Evolutionary conservation across 2,888 invertebrate genomes (phyloP).

Genomic region (Blastobasis adustella): DNA sequence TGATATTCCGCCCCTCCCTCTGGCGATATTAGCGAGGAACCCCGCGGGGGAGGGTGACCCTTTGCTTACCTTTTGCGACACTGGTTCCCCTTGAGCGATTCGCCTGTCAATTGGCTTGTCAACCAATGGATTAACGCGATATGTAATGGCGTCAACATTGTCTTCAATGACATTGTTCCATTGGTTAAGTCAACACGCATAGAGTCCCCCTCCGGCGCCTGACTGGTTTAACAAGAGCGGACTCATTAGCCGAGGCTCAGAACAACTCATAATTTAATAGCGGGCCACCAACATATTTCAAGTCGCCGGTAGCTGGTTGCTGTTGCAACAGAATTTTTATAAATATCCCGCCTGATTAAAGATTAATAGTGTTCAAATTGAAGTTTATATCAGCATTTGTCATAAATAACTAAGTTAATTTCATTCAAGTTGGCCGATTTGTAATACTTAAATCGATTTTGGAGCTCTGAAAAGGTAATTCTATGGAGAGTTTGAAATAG

Average conservation of each 20-base stretch:
- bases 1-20: neutral
- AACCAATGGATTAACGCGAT: slow-evolving; percentile 4
- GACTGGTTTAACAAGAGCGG: slow-evolving; percentile 2
- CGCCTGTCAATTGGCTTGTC: neutral
- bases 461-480: too few relatives aligned
- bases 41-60: neutral
- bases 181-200: slow-evolving; percentile 1
- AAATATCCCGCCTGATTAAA: slow-evolving; percentile 7
- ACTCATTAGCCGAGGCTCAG: slow-evolving; percentile 6
- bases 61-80: neutral
- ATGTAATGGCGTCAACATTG: slow-evolving; percentile 7
- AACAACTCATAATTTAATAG: slow-evolving; percentile 9
- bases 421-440: too few relatives aligned
- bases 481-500: too few relatives aligned
- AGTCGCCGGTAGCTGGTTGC: slow-evolving; percentile 10
- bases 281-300: slow-evolving; percentile 7
- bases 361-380: slow-evolving; percentile 5
- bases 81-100: slow-evolving; percentile 1
- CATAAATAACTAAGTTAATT: too few relatives aligned
- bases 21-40: neutral
- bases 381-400: neutral
- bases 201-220: neutral
- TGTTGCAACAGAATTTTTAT: slow-evolving; percentile 6
- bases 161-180: slow-evolving; percentile 8
- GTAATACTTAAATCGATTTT: too few relatives aligned